A percentile compares a stretch with the other conserved stretches of the same genome.
phyloP scores from a whole-genome alignment of 2,888 invertebrate genomes.

The Luperina nickerlii region DNA sequence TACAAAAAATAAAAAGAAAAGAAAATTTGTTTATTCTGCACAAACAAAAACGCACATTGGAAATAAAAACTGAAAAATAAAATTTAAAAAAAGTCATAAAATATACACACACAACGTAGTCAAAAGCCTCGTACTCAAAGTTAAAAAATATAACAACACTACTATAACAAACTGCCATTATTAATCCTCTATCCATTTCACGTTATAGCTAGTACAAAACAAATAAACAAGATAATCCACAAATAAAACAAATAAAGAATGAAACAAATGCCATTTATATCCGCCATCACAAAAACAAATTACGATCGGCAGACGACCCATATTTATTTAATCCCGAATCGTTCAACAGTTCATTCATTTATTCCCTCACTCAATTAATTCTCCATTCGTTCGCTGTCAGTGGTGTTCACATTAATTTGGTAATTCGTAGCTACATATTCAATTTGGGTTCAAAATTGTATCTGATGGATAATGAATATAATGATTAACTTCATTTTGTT shows the following conservation, averaged over 20 bases:
- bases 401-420: constrained; percentile 40
- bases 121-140: too few relatives aligned
- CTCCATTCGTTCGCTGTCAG: constrained; percentile 54
- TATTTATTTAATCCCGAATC: constrained; percentile 56
- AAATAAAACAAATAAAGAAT: constrained; percentile 27
- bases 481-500: neutral
- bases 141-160: too few relatives aligned
- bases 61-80: too few relatives aligned
- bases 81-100: too few relatives aligned
- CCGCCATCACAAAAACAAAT: constrained; percentile 51
- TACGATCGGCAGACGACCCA: constrained; percentile 40
- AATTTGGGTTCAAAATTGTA: constrained; percentile 31
- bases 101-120: too few relatives aligned
- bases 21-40: too few relatives aligned
- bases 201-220: constrained; percentile 17
- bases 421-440: constrained; percentile 33
- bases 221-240: constrained; percentile 19
- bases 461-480: too few relatives aligned
- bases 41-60: too few relatives aligned
- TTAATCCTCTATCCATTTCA: constrained; percentile 14
- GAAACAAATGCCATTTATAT: constrained; percentile 44
- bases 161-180: neutral
- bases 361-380: constrained; percentile 61
- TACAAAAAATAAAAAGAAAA: neutral
- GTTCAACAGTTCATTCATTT: constrained; percentile 52